A percentile compares a stretch with the other conserved stretches of the same genome.
Evolutionary conservation across 2,888 invertebrate genomes (phyloP).

Genomic region (Cremastinae sp.): DNA sequence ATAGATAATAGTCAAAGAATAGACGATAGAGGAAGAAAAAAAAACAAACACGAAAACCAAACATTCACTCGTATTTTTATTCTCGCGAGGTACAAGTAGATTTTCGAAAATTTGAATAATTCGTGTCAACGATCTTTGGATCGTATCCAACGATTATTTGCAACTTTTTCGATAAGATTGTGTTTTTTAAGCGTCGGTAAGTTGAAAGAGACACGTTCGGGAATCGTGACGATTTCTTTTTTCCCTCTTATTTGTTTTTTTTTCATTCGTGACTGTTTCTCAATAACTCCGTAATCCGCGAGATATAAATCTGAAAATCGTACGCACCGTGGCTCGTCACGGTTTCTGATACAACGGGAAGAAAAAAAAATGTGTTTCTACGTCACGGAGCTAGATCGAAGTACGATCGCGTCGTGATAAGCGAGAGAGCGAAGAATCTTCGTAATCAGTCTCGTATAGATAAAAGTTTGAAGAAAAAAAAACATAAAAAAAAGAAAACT

Average conservation of each 20-base stretch:
- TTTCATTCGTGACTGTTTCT: too few relatives aligned
- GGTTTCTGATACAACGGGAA: neutral
- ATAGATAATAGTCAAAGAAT: neutral
- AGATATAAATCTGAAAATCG: too few relatives aligned
- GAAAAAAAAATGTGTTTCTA: constrained; percentile 13
- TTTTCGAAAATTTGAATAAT: too few relatives aligned
- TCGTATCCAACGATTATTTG: neutral
- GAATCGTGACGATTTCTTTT: too few relatives aligned
- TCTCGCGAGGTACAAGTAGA: too few relatives aligned
- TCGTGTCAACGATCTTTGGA: too few relatives aligned
- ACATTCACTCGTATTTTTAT: too few relatives aligned
- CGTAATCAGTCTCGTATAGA: constrained; percentile 37
- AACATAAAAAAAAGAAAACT: neutral
- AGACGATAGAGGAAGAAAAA: neutral
- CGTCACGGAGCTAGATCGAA: constrained; percentile 35
- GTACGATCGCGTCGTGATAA: constrained; percentile 43
- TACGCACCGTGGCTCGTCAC: too few relatives aligned
- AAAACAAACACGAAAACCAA: neutral
- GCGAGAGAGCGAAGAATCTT: neutral
- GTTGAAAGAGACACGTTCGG: too few relatives aligned
- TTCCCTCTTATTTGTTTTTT: too few relatives aligned
- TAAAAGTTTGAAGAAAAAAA: constrained; percentile 14
- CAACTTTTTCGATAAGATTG: neutral
- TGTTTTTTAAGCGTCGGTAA: too few relatives aligned
- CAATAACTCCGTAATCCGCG: too few relatives aligned